Conservation (phyloP, 2,797 vertebrate genomes). For the Paramormyrops hopkinsi region DNA sequence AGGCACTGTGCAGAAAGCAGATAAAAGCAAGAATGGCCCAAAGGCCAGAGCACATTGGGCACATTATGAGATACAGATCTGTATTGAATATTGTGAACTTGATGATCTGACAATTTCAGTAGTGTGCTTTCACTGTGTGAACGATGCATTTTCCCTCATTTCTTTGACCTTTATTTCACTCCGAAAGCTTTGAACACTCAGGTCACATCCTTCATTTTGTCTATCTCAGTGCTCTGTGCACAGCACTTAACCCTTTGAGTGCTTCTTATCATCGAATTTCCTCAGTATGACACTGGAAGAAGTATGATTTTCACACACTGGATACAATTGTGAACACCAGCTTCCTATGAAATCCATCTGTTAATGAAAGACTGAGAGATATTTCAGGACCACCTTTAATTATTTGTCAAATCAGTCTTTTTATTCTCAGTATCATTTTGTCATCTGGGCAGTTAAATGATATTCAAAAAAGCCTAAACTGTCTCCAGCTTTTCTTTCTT, state of each 20-base stretch:
- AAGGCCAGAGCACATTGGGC: not conserved
- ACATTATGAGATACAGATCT: slow-evolving; percentile 7
- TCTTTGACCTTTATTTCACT: not conserved
- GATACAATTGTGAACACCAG: not conserved
- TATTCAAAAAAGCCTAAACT: not conserved
- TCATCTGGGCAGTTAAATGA: slow-evolving; percentile 8
- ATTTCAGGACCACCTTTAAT: not conserved
- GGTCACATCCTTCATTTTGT: slow-evolving; percentile 8
- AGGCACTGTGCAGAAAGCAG: not conserved
- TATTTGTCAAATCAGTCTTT: not conserved
- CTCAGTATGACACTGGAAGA: not conserved
- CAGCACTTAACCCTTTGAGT: not conserved
- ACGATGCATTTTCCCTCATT: not conserved
- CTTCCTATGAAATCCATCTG: not conserved
- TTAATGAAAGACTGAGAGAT: not conserved
- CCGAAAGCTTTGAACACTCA: slow-evolving; percentile 1
- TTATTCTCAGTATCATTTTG: not conserved
- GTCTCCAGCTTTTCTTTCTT: not conserved
- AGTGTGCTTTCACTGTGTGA: not conserved
- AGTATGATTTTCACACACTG: not conserved
- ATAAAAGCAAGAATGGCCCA: not conserved
- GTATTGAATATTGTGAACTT: slow-evolving; percentile 2
- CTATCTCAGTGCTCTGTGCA: not conserved
- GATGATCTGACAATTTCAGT: not conserved
- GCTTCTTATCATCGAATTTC: not conserved